Conservation (phyloP, 2,888 invertebrate genomes). For the Lasioglossum figueresi region DNA sequence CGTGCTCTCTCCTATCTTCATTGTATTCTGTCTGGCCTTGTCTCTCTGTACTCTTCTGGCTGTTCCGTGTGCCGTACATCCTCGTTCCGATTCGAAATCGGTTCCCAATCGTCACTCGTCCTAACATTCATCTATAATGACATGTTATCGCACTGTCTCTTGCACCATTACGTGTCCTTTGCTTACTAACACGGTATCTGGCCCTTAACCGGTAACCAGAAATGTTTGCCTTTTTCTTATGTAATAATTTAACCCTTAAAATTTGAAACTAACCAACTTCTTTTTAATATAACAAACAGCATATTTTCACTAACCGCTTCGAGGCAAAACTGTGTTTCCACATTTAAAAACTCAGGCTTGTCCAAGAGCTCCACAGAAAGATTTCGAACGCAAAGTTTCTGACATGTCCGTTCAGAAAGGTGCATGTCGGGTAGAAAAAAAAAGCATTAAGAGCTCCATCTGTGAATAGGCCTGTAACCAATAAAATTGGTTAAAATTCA, state of each 20-base stretch:
- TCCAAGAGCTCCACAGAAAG: constrained; percentile 13
- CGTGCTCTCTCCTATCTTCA: constrained; percentile 31
- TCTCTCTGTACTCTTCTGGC: constrained; percentile 17
- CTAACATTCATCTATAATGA: not conserved
- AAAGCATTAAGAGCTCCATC: not conserved
- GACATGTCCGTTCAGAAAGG: not conserved
- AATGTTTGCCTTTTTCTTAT: too few species aligned
- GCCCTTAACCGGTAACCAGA: not conserved
- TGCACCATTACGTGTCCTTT: not conserved
- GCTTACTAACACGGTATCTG: not conserved
- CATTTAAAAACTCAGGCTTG: constrained; percentile 7
- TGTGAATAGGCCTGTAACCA: constrained; percentile 23
- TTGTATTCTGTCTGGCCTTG: constrained; percentile 20
- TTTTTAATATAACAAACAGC: not conserved
- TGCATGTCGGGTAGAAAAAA: not conserved
- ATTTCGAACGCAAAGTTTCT: not conserved
- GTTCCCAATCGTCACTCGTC: not conserved
- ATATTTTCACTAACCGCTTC: not conserved
- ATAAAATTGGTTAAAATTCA: not conserved
- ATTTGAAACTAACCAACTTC: not conserved
- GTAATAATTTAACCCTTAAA: not conserved
- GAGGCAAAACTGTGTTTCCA: constrained; percentile 29
- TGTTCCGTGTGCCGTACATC: constrained; percentile 11
- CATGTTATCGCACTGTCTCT: not conserved
- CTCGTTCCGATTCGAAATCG: constrained; percentile 17